Evolutionary conservation across 2,113 vertebrate genomes (phyloP), one percentile per base, ranked within the genome.

Genomic region (Montifringilla adamsi): DNA sequence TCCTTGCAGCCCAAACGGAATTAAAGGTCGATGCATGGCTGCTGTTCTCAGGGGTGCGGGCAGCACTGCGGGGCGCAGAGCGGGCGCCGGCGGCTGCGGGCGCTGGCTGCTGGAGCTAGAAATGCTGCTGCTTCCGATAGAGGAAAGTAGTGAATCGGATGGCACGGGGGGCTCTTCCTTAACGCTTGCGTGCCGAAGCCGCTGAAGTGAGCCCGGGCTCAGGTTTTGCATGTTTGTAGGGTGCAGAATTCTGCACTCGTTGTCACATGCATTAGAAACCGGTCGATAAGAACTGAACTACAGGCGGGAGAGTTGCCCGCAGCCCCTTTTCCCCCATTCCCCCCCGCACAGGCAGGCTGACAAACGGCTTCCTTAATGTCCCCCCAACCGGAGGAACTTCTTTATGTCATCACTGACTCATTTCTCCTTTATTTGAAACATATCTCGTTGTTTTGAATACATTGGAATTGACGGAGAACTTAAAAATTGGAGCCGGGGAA

Each of bases 71-170:
- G 39, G 4, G 27, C 9, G 35, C 58, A n/a, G 12, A 20, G 9
- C 7, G 2, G 12, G 72, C 21, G 3, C 7, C 15, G 53, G 53
- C 6, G 23, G 4, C 53, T 4, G 63, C 49, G 3, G 18, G n/a
- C 24, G 0, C 59, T 35, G 58, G 6, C 66, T 7, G 70, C 4
- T 1, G 50, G 52, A 9, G 14, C 15, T 5, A 3, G 56, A 27
- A 50, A 49, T 11, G 28, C 35, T 9, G 52, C 70, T 11, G 1
- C 70, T 27, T 21, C 49, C 4, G 5, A 3, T 0, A 23, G 74
- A 13, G 8, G 0, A 1, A 72, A 49, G 23, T 3, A 2, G 6
- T 15, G 23, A 44, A n/a, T 4, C 6, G 7, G 21, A 6, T 5
- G 30, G 16, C 35, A 2, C 5, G 37, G 60, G 9, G 9, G 9